These are phyloP conservation scores for Leucania comma DNA, from an alignment of 2,888 invertebrate species.

Conservation along the genomic window DNA sequence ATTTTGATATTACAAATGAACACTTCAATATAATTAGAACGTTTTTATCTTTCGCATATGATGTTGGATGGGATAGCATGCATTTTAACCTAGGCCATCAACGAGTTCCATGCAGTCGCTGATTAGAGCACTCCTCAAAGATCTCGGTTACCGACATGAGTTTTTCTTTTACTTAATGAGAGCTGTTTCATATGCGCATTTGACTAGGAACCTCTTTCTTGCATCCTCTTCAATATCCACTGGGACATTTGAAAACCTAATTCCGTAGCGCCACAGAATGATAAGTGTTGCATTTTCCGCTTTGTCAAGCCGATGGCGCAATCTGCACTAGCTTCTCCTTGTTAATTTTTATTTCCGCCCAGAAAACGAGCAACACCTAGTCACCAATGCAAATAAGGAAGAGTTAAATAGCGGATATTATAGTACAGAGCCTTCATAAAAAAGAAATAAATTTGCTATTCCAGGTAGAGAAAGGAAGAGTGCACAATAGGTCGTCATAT, in stretches of 20 bases:
- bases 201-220: neutral
- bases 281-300: conserved; percentile 16
- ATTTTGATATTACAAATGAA: no score
- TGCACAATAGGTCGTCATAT: conserved; percentile 9
- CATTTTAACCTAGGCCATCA: no score
- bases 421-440: neutral
- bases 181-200: conserved; percentile 3
- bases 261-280: conserved; percentile 18
- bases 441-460: conserved; percentile 12
- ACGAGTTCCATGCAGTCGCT: no score
- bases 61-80: no score
- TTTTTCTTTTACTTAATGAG: neutral
- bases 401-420: neutral
- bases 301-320: conserved; percentile 22
- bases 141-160: neutral
- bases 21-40: no score
- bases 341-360: conserved; percentile 5
- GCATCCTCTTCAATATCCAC: neutral
- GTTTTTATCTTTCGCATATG: no score
- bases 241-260: conserved; percentile 37
- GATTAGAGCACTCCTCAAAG: neutral
- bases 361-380: neutral
- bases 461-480: conserved; percentile 10
- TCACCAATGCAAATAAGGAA: neutral
- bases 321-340: conserved; percentile 7